Evolutionary conservation across 2,113 vertebrate species (phyloP).

Genomic region (Bujurquina vittata): DNA sequence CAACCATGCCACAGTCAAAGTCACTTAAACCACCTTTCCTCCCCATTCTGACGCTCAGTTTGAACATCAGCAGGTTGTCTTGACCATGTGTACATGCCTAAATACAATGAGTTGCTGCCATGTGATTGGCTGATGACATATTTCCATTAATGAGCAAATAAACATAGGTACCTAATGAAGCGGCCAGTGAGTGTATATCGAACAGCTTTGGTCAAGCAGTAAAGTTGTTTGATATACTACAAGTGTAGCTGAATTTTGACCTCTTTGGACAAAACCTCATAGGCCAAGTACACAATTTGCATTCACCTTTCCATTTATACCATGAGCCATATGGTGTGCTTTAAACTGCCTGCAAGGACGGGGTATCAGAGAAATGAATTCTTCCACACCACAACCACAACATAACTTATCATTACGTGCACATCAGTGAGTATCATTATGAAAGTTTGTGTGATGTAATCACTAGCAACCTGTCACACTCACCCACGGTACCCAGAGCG

Average conservation of each 20-base stretch:
- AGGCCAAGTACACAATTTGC: neutral
- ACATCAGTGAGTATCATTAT: neutral
- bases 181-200: neutral
- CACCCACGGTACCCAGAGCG: constrained; percentile 91
- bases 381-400: neutral
- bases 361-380: neutral
- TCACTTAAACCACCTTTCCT: neutral
- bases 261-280: neutral
- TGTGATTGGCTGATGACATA: neutral
- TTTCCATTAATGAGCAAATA: neutral
- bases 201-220: neutral
- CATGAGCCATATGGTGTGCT: neutral
- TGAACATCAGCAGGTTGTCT: neutral
- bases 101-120: neutral
- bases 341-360: neutral
- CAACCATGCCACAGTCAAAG: neutral
- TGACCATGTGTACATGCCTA: neutral
- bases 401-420: neutral
- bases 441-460: constrained; percentile 53
- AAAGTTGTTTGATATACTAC: neutral
- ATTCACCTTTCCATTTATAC: constrained; percentile 5
- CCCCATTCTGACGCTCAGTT: neutral
- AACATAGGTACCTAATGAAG: neutral
- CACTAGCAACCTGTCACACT: constrained; percentile 76
- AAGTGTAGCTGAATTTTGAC: neutral